Evolutionary conservation across 2,113 vertebrate genomes (phyloP).

Genomic region (Labeo rohita): DNA sequence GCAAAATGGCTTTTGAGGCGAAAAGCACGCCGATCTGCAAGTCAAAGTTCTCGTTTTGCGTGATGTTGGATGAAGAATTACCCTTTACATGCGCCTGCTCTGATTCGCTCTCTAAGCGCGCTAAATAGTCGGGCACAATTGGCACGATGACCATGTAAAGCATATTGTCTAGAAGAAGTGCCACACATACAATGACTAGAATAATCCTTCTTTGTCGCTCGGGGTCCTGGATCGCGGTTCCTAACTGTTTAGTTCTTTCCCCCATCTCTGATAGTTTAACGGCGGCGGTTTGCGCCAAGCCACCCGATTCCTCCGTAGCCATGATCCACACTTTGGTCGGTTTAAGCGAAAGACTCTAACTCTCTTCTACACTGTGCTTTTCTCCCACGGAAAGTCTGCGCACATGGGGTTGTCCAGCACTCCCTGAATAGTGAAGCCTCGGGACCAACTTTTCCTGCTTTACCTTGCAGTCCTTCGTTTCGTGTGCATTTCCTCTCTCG

Average conservation of each 20-base stretch:
- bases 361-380: conserved; percentile 46
- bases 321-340: conserved; percentile 64
- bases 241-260: conserved; percentile 84
- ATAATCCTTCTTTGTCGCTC: conserved; percentile 86
- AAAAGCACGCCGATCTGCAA: conserved; percentile 95
- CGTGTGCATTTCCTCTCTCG: conserved; percentile 63
- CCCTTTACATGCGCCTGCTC: conserved; percentile 52
- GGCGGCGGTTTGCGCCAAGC: conserved; percentile 81
- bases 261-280: conserved; percentile 86
- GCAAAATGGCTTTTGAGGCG: conserved; percentile 95
- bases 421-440: conserved; percentile 48
- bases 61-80: conserved; percentile 72
- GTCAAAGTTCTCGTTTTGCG: conserved; percentile 84
- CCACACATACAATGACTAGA: conserved; percentile 89
- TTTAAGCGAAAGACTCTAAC: conserved; percentile 44
- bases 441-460: conserved; percentile 65
- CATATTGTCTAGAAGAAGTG: conserved; percentile 96
- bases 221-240: conserved; percentile 83
- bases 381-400: conserved; percentile 54
- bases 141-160: conserved; percentile 98
- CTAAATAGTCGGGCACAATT: conserved; percentile 92
- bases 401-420: conserved; percentile 59
- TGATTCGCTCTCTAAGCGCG: conserved; percentile 71
- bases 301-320: conserved; percentile 69
- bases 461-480: conserved; percentile 72